phyloP scores from a whole-genome alignment of 2,113 vertebrate genomes.

The Sinosuthora webbiana region DNA sequence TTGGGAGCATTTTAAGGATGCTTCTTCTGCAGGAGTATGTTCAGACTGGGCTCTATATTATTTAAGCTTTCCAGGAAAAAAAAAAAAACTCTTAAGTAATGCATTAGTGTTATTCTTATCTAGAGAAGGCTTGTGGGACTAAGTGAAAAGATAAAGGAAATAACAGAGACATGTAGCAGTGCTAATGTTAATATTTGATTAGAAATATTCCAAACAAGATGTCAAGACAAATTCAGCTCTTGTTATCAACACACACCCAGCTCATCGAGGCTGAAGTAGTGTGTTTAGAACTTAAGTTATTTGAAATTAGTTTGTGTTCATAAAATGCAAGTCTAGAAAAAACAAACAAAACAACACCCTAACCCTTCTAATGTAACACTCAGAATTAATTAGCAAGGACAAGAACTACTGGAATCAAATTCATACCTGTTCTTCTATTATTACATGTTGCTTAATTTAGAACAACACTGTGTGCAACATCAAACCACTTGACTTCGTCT shows the following conservation, averaged over 20 bases:
- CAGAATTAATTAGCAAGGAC: neutral
- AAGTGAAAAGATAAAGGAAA: slow-evolving; percentile 52
- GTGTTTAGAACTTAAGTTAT: neutral
- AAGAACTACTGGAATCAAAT: slow-evolving; percentile 8
- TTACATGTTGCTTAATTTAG: slow-evolving; percentile 4
- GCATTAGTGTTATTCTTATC: slow-evolving; percentile 37
- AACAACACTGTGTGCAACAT: neutral
- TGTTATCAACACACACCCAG: neutral
- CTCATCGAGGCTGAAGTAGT: neutral
- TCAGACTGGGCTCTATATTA: slow-evolving; percentile 11
- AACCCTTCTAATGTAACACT: neutral
- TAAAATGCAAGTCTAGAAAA: neutral
- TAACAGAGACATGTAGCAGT: slow-evolving; percentile 11
- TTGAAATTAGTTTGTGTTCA: neutral
- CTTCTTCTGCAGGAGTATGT: neutral
- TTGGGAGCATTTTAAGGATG: neutral
- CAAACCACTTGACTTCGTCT: neutral
- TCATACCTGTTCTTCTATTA: neutral
- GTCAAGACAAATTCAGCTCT: slow-evolving; percentile 56
- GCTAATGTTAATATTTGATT: slow-evolving; percentile 66
- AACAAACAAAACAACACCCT: neutral
- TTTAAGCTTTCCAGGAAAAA: slow-evolving; percentile 33
- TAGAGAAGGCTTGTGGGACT: slow-evolving; percentile 13
- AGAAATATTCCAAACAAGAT: slow-evolving; percentile 60
- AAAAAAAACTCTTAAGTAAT: slow-evolving; percentile 22